Base-by-base conservation (phyloP, 2,888 invertebrate genomes). In the Scaptomyza cyrtandrae region DNA sequence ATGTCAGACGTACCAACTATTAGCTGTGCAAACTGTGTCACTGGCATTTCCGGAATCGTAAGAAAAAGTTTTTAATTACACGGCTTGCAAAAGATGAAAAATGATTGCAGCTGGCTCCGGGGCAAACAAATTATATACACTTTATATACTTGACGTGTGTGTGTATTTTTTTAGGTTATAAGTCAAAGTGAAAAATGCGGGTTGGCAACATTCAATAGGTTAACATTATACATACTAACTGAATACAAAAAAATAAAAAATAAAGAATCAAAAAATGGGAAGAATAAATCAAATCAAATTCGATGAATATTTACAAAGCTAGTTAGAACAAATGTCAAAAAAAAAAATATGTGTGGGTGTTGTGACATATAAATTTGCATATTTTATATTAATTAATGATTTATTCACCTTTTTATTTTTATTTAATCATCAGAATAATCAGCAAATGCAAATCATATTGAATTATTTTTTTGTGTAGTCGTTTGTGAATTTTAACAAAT, bases 341-440 rank as follows among this genome's bases (percentile, higher is more conserved):
- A 24, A 44, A 37, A 55, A 35, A 49, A 57, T 56, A 55, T 59
- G 61, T 50, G 66, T 60, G 71, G 43, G 62, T 75, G 86, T 83
- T 83, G 82, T 85, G 82, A 85, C 82, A 83, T 86, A 86, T 83
- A 83, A 82, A 71, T 83, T 78, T 82, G 71, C 71, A 82, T 78
- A 48, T 41, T 24, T 35, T 41, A 69, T 53, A 19, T 41, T 33
- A 3, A 10, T 33, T 10, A 35, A 56, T 71, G 61, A 55, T 61
- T 70, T 56, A 60, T 52, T 45, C 24, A 43, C 16, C 7, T 48
- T 50, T 33, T 57, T 35, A 9, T 57, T 49, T n/a, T 35, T 13
- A 13, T 37, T 13, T n/a, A 61, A 49, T 56, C 45, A 52, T 27
- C 31, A 14, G 33, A 33, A 52, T 52, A 61, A 53, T 46, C 39